phyloP scores from a whole-genome alignment of 2,797 vertebrate species.

The Semotilus atromaculatus region DNA sequence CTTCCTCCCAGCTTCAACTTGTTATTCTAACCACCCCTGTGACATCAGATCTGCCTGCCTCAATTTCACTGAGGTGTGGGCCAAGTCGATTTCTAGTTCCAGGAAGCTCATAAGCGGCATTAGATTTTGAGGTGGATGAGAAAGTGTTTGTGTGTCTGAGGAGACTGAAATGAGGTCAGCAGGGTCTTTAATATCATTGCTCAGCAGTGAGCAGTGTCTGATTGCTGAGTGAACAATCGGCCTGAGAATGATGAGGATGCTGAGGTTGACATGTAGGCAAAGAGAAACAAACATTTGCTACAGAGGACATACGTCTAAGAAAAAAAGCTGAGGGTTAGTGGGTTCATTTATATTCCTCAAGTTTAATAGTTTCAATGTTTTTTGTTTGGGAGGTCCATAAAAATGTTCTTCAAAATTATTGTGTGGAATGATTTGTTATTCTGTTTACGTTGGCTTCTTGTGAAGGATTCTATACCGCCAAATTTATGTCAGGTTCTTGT shows the following conservation, averaged over 20 bases:
- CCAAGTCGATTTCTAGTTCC: constrained; percentile 65
- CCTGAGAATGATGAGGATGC: constrained; percentile 49
- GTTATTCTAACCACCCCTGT: constrained; percentile 73
- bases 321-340: constrained; percentile 56
- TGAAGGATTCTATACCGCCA: constrained; percentile 66
- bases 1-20: constrained; percentile 73
- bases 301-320: constrained; percentile 45
- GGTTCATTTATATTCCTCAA: constrained; percentile 50
- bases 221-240: constrained; percentile 48
- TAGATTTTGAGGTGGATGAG: constrained; percentile 50
- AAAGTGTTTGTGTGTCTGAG: constrained; percentile 53
- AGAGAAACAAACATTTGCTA: constrained; percentile 56
- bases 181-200: constrained; percentile 39
- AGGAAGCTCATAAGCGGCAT: constrained; percentile 58
- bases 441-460: constrained; percentile 73
- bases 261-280: constrained; percentile 45
- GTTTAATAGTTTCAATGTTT: constrained; percentile 45
- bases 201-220: constrained; percentile 43
- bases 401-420: constrained; percentile 66
- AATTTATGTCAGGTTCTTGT: constrained; percentile 63
- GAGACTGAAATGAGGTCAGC: constrained; percentile 54
- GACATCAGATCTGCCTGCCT: constrained; percentile 76
- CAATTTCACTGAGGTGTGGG: constrained; percentile 69
- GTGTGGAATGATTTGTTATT: constrained; percentile 66
- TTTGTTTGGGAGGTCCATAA: constrained; percentile 72